Conservation (phyloP, 2,113 vertebrate genomes). For the Canis aureus region DNA sequence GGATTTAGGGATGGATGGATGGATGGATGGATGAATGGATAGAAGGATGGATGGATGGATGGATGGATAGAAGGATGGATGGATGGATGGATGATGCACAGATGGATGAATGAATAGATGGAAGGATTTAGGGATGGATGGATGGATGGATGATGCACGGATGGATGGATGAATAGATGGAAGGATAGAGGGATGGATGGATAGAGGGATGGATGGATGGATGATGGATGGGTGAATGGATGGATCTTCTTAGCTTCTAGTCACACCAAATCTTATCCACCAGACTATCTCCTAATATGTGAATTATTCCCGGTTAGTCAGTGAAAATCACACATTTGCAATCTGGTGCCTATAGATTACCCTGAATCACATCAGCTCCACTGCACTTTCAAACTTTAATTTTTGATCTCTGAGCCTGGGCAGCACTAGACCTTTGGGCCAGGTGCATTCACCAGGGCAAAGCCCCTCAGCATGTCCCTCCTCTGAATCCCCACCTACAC, state of each 20-base stretch:
- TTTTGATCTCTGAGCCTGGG: not conserved
- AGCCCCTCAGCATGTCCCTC: not conserved
- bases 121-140: too few species aligned
- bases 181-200: not conserved
- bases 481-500: not conserved
- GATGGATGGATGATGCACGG: accelerated
- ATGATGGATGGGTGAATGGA: too few species aligned
- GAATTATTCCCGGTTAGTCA: not conserved
- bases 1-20: not conserved
- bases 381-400: too few species aligned
- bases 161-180: not conserved
- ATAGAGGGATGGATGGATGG: too few species aligned
- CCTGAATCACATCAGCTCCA: not conserved
- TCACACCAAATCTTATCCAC: not conserved
- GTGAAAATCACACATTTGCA: not conserved
- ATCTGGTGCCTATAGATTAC: too few species aligned
- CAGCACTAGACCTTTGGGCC: not conserved
- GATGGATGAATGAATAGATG: not conserved
- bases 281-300: not conserved
- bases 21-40: not conserved
- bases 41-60: not conserved
- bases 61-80: not conserved
- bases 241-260: not conserved
- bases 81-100: too few species aligned
- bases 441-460: not conserved